A percentile compares a stretch with the other conserved stretches of the same genome.
phyloP scores from a whole-genome alignment of 2,797 vertebrate genomes.

The Rhincodon typus region DNA sequence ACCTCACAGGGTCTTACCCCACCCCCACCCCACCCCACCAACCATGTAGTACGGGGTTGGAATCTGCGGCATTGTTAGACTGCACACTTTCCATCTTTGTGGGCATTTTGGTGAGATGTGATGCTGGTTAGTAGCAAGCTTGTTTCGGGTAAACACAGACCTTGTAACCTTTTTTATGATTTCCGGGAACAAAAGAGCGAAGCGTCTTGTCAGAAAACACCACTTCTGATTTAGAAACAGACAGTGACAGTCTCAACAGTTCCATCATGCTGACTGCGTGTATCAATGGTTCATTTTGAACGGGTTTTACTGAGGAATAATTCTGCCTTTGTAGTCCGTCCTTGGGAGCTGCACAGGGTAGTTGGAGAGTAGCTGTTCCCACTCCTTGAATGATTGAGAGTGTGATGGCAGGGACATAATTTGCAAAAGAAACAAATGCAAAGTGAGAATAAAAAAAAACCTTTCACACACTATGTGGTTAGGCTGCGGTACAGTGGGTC shows the following conservation, averaged over 20 bases:
- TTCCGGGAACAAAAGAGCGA: not conserved
- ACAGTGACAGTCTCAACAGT: not conserved
- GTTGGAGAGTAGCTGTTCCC: too few relatives aligned
- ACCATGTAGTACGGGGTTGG: not conserved
- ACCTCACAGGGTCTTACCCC: too few relatives aligned
- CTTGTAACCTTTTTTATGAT: not conserved
- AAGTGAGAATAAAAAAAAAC: too few relatives aligned
- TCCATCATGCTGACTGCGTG: not conserved
- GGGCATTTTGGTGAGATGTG: not conserved
- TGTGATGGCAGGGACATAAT: too few relatives aligned
- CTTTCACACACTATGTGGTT: too few relatives aligned
- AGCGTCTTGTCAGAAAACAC: not conserved
- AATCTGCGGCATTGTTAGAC: not conserved
- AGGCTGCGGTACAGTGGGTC: too few relatives aligned
- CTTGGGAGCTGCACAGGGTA: too few relatives aligned
- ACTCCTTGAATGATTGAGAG: too few relatives aligned
- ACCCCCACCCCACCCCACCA: too few relatives aligned
- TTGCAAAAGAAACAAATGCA: too few relatives aligned
- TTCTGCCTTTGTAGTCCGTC: not conserved
- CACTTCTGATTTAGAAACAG: not conserved
- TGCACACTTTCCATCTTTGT: not conserved
- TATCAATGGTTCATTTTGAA: not conserved
- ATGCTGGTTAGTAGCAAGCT: not conserved
- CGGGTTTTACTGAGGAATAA: not conserved
- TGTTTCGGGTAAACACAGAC: not conserved